Conservation (phyloP, 2,113 vertebrate genomes). For the Notechis scutatus region DNA sequence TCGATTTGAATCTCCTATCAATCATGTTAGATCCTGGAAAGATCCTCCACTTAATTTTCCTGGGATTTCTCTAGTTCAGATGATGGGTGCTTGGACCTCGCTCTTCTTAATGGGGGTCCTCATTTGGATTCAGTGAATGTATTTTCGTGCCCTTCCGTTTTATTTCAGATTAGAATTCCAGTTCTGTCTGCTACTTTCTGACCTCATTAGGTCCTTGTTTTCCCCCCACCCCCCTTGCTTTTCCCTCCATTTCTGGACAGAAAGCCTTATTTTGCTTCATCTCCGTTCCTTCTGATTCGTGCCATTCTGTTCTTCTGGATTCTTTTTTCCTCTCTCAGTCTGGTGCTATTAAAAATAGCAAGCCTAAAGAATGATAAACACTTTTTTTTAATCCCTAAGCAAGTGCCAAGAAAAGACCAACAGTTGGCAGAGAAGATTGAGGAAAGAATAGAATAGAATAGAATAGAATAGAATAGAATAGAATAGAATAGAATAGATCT, state of each 20-base stretch:
- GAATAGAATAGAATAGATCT: too few species aligned
- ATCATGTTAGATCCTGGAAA: not conserved
- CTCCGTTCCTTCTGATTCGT: not conserved
- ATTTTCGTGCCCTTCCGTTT: not conserved
- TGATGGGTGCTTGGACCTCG: not conserved
- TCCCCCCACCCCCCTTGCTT: too few species aligned
- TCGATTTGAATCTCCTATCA: not conserved
- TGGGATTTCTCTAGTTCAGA: not conserved
- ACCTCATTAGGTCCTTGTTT: not conserved
- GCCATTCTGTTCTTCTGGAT: not conserved
- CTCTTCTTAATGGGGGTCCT: not conserved
- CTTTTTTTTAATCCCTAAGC: slow-evolving; percentile 63
- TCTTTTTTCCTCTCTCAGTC: slow-evolving; percentile 47
- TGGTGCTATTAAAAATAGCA: slow-evolving; percentile 77
- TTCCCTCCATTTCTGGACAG: not conserved
- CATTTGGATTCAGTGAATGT: not conserved
- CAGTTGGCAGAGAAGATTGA: slow-evolving; percentile 33
- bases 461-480: too few species aligned
- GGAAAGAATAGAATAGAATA: slow-evolving; percentile 23
- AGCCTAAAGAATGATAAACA: slow-evolving; percentile 70
- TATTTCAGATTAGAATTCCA: not conserved
- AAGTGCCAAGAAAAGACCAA: slow-evolving; percentile 57
- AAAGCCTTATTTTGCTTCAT: not conserved
- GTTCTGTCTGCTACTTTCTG: not conserved
- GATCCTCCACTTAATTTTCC: not conserved